A percentile compares a stretch with the other conserved stretches of the same genome.
These are phyloP conservation scores for Protodeltote pygarga DNA, from an alignment of 2,888 invertebrate species.

Conservation along the genomic window DNA sequence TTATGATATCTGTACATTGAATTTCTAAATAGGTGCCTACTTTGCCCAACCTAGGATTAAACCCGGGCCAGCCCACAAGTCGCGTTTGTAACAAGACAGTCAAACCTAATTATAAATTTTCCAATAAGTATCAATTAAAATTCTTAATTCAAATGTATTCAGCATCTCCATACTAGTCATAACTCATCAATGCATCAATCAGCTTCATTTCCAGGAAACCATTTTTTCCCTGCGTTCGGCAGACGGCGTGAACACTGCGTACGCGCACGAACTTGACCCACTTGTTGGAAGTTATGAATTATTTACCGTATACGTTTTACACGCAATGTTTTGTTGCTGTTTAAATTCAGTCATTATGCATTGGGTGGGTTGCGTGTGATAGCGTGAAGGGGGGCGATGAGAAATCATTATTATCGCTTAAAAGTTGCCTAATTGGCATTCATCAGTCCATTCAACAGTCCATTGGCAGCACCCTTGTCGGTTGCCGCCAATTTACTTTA, in stretches of 20 bases:
- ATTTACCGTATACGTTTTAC: slow-evolving; percentile 58
- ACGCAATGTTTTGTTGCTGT: slow-evolving; percentile 51
- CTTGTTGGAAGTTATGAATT: slow-evolving; percentile 67
- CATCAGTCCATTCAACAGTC: too few species aligned
- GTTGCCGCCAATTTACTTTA: too few species aligned
- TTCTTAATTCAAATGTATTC: slow-evolving; percentile 17
- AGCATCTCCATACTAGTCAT: slow-evolving; percentile 8
- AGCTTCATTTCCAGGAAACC: slow-evolving; percentile 29
- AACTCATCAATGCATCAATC: slow-evolving; percentile 31
- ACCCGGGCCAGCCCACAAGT: too few species aligned
- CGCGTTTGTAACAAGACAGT: too few species aligned
- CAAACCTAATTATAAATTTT: too few species aligned
- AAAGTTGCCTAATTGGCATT: too few species aligned
- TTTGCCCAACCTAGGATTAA: too few species aligned
- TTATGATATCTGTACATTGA: too few species aligned
- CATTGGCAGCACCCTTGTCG: too few species aligned
- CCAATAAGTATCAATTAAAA: too few species aligned
- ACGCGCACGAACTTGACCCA: slow-evolving; percentile 76
- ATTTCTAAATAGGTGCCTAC: too few species aligned
- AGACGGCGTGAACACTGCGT: slow-evolving; percentile 44
- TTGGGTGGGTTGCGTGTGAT: slow-evolving; percentile 4
- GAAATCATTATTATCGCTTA: neutral
- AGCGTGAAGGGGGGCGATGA: slow-evolving; percentile 5
- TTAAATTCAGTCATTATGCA: slow-evolving; percentile 40
- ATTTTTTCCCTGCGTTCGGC: slow-evolving; percentile 33